Conservation (phyloP, 2,888 invertebrate species). For the Drosophila colorata region DNA sequence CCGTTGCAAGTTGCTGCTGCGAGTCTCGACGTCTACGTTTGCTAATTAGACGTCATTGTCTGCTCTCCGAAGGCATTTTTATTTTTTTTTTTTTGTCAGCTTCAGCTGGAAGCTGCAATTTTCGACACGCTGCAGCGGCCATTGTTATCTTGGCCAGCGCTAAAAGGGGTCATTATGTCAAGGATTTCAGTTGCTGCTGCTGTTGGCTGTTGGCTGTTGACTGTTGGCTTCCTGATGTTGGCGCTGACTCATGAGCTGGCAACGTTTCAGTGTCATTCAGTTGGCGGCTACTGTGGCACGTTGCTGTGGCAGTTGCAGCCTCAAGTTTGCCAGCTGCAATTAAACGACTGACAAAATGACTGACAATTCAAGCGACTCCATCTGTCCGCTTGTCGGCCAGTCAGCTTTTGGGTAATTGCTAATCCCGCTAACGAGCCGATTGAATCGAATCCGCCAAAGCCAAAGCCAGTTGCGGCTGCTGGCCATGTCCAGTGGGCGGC, state of each 20-base stretch:
- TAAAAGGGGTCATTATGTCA: slow-evolving; percentile 83
- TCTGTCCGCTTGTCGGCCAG: slow-evolving; percentile 30
- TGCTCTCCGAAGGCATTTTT: slow-evolving; percentile 58
- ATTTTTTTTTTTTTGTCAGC: slow-evolving; percentile 32
- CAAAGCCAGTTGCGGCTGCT: slow-evolving; percentile 19
- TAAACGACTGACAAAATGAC: slow-evolving; percentile 78
- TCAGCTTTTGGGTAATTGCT: slow-evolving; percentile 74
- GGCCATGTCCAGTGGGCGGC: slow-evolving; percentile 74
- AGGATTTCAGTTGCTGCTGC: slow-evolving; percentile 69
- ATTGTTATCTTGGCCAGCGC: slow-evolving; percentile 71
- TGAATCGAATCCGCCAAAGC: slow-evolving; percentile 32
- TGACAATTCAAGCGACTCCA: slow-evolving; percentile 65
- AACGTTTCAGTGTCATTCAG: slow-evolving; percentile 45
- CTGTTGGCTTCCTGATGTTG: slow-evolving; percentile 64
- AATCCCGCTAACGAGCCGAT: slow-evolving; percentile 78
- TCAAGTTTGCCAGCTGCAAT: slow-evolving; percentile 69
- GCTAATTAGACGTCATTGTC: slow-evolving; percentile 79
- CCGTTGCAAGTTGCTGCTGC: slow-evolving; percentile 12
- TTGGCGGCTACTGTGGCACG: slow-evolving; percentile 46
- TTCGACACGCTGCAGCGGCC: slow-evolving; percentile 37
- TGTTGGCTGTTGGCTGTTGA: slow-evolving; percentile 39
- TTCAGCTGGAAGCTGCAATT: slow-evolving; percentile 43
- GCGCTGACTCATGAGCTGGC: slow-evolving; percentile 54
- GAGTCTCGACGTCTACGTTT: slow-evolving; percentile 38
- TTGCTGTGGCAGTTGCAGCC: slow-evolving; percentile 27